Conservation (phyloP, 2,113 vertebrate species). For the Atractosteus spatula region DNA sequence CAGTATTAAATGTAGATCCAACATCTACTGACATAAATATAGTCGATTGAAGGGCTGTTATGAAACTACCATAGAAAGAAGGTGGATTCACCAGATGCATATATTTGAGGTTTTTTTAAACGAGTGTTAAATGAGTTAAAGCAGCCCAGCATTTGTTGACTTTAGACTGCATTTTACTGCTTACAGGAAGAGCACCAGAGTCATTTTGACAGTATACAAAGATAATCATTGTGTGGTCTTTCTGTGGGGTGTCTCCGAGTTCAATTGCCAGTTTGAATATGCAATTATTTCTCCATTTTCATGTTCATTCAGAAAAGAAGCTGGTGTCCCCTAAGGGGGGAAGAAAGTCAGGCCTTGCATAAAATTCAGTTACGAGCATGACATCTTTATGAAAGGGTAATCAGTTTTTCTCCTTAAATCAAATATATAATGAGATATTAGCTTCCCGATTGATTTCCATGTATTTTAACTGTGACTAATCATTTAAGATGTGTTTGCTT, state of each 20-base stretch:
- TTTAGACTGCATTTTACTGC: too few species aligned
- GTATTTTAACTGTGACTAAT: conserved; percentile 34
- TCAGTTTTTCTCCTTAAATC: neutral
- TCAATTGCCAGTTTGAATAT: neutral
- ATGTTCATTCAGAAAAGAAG: neutral
- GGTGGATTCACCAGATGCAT: too few species aligned
- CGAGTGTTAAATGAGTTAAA: too few species aligned
- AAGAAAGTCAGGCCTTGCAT: neutral
- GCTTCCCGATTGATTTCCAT: conserved; percentile 1
- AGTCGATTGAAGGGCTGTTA: too few species aligned
- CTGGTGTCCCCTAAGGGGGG: neutral
- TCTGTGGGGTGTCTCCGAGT: neutral
- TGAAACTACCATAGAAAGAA: too few species aligned
- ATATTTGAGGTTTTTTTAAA: too few species aligned
- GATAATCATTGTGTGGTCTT: neutral
- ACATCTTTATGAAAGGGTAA: neutral
- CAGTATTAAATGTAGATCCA: too few species aligned
- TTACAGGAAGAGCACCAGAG: too few species aligned
- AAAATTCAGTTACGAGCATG: conserved; percentile 2
- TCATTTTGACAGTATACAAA: too few species aligned
- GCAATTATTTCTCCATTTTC: neutral
- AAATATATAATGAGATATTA: neutral
- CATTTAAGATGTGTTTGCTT: conserved; percentile 26
- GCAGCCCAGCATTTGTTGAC: too few species aligned
- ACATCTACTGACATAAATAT: too few species aligned